phyloP scores from a whole-genome alignment of 1,140 invertebrate species.

The Bombus waltoni region DNA sequence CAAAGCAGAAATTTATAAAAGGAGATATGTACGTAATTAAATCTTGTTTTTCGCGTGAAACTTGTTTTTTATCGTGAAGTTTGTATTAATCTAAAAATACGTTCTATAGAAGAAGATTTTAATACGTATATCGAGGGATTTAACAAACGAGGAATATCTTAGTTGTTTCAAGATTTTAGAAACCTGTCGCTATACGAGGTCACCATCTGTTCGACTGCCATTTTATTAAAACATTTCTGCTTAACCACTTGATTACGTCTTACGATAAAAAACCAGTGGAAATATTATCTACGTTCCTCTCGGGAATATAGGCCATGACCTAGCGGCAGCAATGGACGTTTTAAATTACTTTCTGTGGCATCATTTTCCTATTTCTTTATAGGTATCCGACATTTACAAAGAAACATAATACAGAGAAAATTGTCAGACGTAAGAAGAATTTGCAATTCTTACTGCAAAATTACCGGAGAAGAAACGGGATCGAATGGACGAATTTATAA shows the following conservation, averaged over 20 bases:
- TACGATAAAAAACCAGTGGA: neutral
- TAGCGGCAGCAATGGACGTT: neutral
- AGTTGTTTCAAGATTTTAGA: neutral
- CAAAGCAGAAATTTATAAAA: too few species aligned
- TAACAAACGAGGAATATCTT: neutral
- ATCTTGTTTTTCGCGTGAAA: too few species aligned
- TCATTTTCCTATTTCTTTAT: neutral
- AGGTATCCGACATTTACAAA: too few species aligned
- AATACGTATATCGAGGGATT: neutral
- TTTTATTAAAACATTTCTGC: slow-evolving; percentile 10
- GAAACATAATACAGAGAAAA: neutral
- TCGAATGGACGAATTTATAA: too few species aligned
- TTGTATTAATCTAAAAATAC: too few species aligned
- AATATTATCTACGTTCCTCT: neutral
- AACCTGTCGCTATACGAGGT: neutral
- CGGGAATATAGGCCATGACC: neutral
- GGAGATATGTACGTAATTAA: too few species aligned
- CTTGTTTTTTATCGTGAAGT: too few species aligned
- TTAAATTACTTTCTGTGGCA: neutral
- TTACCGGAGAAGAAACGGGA: neutral
- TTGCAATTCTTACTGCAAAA: too few species aligned
- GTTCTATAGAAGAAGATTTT: neutral
- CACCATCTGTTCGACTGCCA: neutral
- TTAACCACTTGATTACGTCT: neutral
- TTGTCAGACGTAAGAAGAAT: neutral